Conservation (phyloP, 2,113 vertebrate species). For the Zosterops lateralis region DNA sequence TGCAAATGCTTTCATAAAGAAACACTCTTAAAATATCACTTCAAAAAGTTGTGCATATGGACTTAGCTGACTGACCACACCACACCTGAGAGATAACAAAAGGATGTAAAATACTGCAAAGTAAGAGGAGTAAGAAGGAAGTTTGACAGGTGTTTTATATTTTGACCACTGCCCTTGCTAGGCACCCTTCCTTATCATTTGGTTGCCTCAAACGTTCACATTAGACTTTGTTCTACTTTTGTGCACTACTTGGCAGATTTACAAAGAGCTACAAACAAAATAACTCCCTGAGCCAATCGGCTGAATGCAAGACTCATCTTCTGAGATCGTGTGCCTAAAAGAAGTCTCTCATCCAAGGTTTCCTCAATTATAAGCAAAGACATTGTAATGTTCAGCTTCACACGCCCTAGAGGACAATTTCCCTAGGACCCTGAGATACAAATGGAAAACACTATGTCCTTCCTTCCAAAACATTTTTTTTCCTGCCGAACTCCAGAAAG, state of each 20-base stretch:
- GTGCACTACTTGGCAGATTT: neutral
- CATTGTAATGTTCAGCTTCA: neutral
- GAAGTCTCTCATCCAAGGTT: neutral
- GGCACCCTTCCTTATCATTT: neutral
- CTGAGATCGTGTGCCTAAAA: rapidly evolving
- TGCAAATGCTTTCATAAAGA: neutral
- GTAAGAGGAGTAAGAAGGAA: neutral
- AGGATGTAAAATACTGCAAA: neutral
- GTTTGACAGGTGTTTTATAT: neutral
- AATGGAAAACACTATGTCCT: neutral
- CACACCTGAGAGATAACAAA: neutral
- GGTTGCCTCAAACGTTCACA: neutral
- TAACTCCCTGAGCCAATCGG: neutral
- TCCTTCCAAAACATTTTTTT: neutral
- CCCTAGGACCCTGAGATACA: rapidly evolving
- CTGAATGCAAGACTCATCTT: neutral
- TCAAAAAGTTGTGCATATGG: neutral
- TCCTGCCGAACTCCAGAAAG: neutral
- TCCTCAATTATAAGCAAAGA: neutral
- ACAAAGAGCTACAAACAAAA: neutral
- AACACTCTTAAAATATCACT: neutral
- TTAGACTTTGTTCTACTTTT: neutral
- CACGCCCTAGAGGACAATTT: neutral
- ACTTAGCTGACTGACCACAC: neutral
- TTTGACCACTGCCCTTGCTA: neutral